A percentile compares a stretch with the other conserved stretches of the same genome.
Evolutionary conservation across 2,888 invertebrate species (phyloP).

Genomic region (Rhodophaea formosa): DNA sequence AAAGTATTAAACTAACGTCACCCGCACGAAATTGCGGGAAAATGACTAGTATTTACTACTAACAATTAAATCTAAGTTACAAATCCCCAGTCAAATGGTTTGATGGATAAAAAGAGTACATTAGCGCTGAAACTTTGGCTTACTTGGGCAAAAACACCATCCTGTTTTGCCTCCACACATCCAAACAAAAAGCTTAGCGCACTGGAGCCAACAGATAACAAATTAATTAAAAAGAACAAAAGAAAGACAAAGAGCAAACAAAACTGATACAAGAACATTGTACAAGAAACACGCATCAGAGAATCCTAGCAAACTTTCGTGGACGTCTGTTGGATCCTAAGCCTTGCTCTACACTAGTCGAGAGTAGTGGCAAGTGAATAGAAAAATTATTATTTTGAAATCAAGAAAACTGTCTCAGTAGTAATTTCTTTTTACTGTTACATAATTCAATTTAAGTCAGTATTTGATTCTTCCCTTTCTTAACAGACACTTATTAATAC

Average conservation of each 20-base stretch:
- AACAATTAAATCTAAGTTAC: neutral
- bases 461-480: too few species aligned
- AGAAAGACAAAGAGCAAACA: conserved; percentile 8
- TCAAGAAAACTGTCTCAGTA: neutral
- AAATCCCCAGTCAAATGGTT: too few species aligned
- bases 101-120: too few species aligned
- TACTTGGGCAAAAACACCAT: too few species aligned
- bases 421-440: too few species aligned
- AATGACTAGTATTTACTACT: neutral
- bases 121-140: too few species aligned
- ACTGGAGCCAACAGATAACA: conserved; percentile 3
- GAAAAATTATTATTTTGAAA: neutral
- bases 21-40: too few species aligned
- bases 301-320: conserved; percentile 38
- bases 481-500: too few species aligned
- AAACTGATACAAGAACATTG: conserved; percentile 18
- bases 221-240: conserved; percentile 15
- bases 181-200: neutral
- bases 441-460: too few species aligned
- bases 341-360: neutral
- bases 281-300: conserved; percentile 33
- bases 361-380: neutral
- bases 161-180: neutral
- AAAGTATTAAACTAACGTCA: too few species aligned
- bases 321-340: conserved; percentile 36